phyloP scores from a whole-genome alignment of 2,888 invertebrate species.

The Polydrusus pterygomalis region DNA sequence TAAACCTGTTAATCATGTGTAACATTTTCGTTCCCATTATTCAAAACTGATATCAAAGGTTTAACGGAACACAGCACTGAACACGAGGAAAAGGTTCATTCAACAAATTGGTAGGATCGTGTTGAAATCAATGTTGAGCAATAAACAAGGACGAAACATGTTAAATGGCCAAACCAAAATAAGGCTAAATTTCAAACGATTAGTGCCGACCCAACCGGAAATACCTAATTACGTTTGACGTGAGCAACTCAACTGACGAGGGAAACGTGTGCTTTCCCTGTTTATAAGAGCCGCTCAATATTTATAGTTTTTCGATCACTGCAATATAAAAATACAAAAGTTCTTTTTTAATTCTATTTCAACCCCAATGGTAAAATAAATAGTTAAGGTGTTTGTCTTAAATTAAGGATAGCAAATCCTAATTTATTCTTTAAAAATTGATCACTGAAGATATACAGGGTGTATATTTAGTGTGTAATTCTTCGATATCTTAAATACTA shows the following conservation, averaged over 20 bases:
- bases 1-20: constrained; percentile 35
- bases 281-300: constrained; percentile 42
- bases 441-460: too few relatives aligned
- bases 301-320: constrained; percentile 32
- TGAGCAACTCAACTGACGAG: constrained; percentile 69
- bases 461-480: too few relatives aligned
- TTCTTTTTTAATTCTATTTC: not conserved
- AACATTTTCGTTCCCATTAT: constrained; percentile 36
- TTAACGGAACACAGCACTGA: constrained; percentile 31
- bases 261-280: constrained; percentile 65
- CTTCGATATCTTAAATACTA: too few relatives aligned
- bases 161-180: constrained; percentile 69
- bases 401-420: too few relatives aligned
- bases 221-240: constrained; percentile 71
- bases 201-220: constrained; percentile 70
- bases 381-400: too few relatives aligned
- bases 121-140: constrained; percentile 22
- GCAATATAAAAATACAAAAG: constrained; percentile 25
- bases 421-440: too few relatives aligned
- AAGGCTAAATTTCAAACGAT: constrained; percentile 71
- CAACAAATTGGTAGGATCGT: constrained; percentile 46
- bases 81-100: constrained; percentile 42
- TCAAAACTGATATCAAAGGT: constrained; percentile 45
- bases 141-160: constrained; percentile 46
- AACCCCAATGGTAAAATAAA: too few relatives aligned